These are phyloP conservation scores for Meloe dianella DNA, from an alignment of 2,888 invertebrate species.

Conservation along the genomic window DNA sequence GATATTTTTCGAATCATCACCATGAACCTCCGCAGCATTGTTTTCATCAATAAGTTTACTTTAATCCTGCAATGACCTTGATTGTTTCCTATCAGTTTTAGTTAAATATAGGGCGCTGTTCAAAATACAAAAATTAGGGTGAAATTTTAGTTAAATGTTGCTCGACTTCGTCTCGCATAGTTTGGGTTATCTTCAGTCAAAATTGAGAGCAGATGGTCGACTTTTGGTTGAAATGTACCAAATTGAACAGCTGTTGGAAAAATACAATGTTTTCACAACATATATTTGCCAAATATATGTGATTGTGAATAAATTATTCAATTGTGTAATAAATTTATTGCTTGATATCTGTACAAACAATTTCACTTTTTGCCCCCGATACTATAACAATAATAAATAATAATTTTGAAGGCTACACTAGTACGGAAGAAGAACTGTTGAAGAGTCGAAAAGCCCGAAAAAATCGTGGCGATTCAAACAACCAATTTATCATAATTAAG, in stretches of 20 bases:
- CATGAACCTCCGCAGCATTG: not conserved
- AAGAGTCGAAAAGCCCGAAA: not conserved
- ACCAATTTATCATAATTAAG: not conserved
- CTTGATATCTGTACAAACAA: not conserved
- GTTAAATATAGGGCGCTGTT: not conserved
- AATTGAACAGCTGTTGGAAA: not conserved
- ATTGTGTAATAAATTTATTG: slow-evolving; percentile 4
- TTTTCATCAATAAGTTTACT: not conserved
- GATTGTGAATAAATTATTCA: slow-evolving; percentile 2
- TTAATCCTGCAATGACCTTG: not conserved
- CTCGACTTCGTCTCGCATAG: not conserved
- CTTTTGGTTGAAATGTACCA: not conserved
- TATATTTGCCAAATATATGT: not conserved
- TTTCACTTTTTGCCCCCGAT: slow-evolving; percentile 2
- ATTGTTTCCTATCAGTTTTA: not conserved
- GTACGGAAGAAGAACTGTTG: not conserved
- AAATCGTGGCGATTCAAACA: not conserved
- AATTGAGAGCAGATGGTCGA: not conserved
- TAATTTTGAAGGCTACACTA: not conserved
- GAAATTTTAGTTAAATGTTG: not conserved
- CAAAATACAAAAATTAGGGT: not conserved
- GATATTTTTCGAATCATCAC: not conserved
- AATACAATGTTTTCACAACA: not conserved
- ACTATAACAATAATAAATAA: not conserved
- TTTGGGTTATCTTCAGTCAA: not conserved